Percentiles rank a stretch among this genome's conserved stretches.
Evolutionary conservation across 2,888 invertebrate genomes (phyloP).

Genomic region (Drosophila helvetica): DNA sequence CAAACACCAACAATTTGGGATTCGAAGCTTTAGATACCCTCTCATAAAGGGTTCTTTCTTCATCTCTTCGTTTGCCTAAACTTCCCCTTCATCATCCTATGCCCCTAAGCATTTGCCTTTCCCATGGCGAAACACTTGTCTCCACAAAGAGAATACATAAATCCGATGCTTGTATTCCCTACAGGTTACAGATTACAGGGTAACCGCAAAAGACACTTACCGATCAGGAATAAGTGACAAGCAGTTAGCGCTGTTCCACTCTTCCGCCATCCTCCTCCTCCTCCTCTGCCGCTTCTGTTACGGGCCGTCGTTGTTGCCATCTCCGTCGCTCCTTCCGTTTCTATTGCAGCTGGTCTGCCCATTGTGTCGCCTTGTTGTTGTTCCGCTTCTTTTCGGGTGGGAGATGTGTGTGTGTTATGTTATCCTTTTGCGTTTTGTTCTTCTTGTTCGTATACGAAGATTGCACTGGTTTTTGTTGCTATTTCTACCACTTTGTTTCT

Average conservation of each 20-base stretch:
- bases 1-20: not conserved
- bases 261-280: conserved; percentile 9
- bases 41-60: not conserved
- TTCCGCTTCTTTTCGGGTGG: not conserved
- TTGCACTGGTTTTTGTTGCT: not conserved
- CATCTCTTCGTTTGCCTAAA: not conserved
- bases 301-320: conserved; percentile 23
- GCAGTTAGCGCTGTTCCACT: conserved; percentile 39
- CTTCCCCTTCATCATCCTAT: not conserved
- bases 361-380: conserved; percentile 39
- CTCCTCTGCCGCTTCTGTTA: conserved; percentile 17
- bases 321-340: not conserved
- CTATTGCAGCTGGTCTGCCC: conserved; percentile 18
- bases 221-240: conserved; percentile 76
- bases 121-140: not conserved
- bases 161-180: no score
- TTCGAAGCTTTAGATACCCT: not conserved
- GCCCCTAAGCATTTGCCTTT: not conserved
- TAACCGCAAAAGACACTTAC: conserved; percentile 59
- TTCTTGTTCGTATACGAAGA: not conserved
- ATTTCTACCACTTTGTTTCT: not conserved
- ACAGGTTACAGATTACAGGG: not conserved
- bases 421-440: not conserved
- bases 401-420: not conserved
- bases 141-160: not conserved